Percentiles rank a stretch among this genome's conserved stretches.
phyloP scores from a whole-genome alignment of 1,140 invertebrate genomes.

The Ridgeia piscesae region DNA sequence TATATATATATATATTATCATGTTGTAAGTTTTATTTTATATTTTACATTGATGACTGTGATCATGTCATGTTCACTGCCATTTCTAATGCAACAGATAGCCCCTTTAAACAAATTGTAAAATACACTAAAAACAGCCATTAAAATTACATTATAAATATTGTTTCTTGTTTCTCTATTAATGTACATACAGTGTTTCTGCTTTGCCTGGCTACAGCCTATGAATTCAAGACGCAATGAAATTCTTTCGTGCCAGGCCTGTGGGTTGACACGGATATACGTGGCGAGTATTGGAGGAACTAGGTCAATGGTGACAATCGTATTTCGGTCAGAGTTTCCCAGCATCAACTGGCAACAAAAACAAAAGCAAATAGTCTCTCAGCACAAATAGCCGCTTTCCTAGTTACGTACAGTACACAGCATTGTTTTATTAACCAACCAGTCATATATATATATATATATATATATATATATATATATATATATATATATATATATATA shows the following conservation, averaged over 20 bases:
- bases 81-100: no score
- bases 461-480: no score
- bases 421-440: no score
- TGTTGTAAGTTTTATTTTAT: no score
- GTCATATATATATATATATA: no score
- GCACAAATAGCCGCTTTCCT: neutral
- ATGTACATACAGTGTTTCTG: slow-evolving; percentile 41
- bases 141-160: neutral
- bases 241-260: slow-evolving; percentile 37
- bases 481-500: no score
- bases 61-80: no score
- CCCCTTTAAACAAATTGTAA: no score
- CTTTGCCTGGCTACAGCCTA: slow-evolving; percentile 39
- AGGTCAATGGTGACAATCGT: slow-evolving; percentile 33
- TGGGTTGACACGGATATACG: slow-evolving; percentile 39
- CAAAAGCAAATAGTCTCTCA: neutral
- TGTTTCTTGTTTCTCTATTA: neutral
- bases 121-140: no score
- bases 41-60: no score
- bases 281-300: slow-evolving; percentile 35
- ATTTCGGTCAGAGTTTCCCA: slow-evolving; percentile 33
- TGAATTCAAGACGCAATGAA: slow-evolving; percentile 40
- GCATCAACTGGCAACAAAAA: slow-evolving; percentile 37
- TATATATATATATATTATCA: no score
- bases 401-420: no score